A percentile compares a stretch with the other conserved stretches of the same genome.
Evolutionary conservation across 2,113 vertebrate species (phyloP).

Genomic region (Ochotona princeps): DNA sequence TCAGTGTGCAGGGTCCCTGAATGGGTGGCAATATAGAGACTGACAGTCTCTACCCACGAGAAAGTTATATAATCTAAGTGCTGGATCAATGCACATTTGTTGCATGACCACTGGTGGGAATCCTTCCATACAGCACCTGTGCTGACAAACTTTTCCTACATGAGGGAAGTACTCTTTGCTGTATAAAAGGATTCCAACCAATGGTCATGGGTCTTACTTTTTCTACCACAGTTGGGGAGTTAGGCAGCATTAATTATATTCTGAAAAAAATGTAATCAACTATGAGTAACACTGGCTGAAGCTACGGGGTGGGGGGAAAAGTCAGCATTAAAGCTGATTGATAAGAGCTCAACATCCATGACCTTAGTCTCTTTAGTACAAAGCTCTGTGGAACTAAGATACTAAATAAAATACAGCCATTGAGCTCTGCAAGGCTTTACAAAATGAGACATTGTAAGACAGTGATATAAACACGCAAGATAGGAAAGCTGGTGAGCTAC

Average conservation of each 20-base stretch:
- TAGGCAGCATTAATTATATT: background rate
- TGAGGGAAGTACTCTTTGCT: background rate
- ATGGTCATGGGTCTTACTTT: background rate
- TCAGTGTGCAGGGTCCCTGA: background rate
- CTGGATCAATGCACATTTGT: background rate
- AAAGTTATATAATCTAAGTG: background rate
- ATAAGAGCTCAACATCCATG: background rate
- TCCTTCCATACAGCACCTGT: too few species aligned
- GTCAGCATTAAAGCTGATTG: constrained; percentile 29
- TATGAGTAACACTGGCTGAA: constrained; percentile 29
- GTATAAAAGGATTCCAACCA: background rate
- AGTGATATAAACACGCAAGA: constrained; percentile 29
- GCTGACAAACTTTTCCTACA: constrained; percentile 37
- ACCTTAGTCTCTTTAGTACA: constrained; percentile 56
- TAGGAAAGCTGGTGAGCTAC: background rate
- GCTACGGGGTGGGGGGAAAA: background rate
- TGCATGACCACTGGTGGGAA: background rate
- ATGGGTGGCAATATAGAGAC: background rate
- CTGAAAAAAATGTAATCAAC: background rate
- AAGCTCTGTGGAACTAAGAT: constrained; percentile 43
- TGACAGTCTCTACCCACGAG: background rate
- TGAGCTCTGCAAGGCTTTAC: constrained; percentile 30
- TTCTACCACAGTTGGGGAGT: background rate
- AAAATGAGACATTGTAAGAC: constrained; percentile 45
- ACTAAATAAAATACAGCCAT: constrained; percentile 46